Evolutionary conservation across 2,113 vertebrate genomes (phyloP).

Genomic region (Cacatua alba): DNA sequence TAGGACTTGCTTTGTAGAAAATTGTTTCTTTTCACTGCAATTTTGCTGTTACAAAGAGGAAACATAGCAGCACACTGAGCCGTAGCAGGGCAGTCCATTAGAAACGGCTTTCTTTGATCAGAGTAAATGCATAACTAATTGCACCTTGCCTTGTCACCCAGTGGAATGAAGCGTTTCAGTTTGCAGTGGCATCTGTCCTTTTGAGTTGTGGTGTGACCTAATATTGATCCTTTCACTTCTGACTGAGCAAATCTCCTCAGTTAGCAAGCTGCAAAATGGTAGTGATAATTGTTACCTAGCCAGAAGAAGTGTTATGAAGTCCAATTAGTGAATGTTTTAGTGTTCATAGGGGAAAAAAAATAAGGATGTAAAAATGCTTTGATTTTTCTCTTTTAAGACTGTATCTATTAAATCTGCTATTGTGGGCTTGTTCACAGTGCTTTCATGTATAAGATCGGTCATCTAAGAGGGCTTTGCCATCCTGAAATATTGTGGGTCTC

Average conservation of each 20-base stretch:
- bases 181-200: neutral
- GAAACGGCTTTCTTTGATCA: conserved; percentile 16
- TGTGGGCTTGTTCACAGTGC: neutral
- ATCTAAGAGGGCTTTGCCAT: neutral
- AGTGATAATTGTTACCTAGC: neutral
- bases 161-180: neutral
- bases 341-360: neutral
- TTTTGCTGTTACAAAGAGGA: neutral
- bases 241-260: neutral
- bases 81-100: neutral
- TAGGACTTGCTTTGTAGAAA: neutral
- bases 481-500: neutral
- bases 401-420: neutral
- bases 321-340: neutral
- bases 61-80: neutral
- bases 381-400: conserved; percentile 12
- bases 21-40: conserved; percentile 17
- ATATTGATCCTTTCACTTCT: neutral
- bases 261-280: neutral
- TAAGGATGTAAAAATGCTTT: neutral
- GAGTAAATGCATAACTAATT: neutral
- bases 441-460: neutral
- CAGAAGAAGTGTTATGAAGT: neutral
- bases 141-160: neutral
- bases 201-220: neutral